Conservation (phyloP, 2,797 vertebrate genomes). For the Peromyscus eremicus region DNA sequence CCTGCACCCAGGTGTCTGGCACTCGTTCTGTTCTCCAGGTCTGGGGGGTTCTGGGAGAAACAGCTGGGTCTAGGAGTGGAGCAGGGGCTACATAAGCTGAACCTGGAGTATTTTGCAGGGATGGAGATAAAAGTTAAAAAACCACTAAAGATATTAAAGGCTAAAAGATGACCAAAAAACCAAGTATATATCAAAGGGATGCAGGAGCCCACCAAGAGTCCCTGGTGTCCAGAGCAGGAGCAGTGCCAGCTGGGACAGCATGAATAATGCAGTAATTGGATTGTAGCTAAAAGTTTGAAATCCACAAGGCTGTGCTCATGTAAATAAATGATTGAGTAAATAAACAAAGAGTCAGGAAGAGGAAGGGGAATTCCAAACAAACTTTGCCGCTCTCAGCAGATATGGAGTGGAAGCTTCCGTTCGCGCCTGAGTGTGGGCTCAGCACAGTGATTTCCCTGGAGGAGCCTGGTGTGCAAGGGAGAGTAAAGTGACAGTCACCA, state of each 20-base stretch:
- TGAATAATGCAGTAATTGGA: not conserved
- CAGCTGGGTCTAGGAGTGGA: fast-evolving
- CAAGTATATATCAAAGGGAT: fast-evolving
- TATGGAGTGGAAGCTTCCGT: not conserved
- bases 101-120: fast-evolving
- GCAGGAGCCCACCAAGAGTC: fast-evolving
- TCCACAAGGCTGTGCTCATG: fast-evolving
- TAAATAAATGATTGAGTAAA: not conserved
- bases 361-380: not conserved
- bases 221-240: fast-evolving
- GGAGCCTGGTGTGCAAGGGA: not conserved
- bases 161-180: fast-evolving
- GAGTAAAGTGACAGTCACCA: not conserved
- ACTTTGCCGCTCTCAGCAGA: fast-evolving
- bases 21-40: fast-evolving
- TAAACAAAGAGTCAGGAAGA: not conserved
- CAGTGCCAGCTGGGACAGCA: fast-evolving
- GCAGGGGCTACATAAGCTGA: fast-evolving
- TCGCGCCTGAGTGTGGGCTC: not conserved
- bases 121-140: not conserved
- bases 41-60: not conserved
- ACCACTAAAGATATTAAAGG: fast-evolving
- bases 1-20: fast-evolving
- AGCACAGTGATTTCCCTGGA: fast-evolving
- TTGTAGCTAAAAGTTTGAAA: not conserved